Base-by-base conservation (phyloP, 2,888 invertebrate genomes). In the Terebella lapidaria region DNA sequence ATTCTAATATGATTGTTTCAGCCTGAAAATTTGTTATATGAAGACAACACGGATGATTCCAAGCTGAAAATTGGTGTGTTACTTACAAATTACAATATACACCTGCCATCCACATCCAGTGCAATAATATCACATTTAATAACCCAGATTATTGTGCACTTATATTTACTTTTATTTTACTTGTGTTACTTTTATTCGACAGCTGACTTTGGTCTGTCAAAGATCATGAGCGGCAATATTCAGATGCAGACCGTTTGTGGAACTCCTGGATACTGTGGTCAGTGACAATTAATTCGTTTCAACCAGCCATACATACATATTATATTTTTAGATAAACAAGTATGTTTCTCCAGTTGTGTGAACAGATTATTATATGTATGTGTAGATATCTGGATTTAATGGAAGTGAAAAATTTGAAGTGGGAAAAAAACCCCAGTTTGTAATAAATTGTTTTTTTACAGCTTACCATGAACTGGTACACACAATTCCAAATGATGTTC, bases 121-220 rank as follows among this genome's bases (percentile, higher is more conserved):
- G n/a, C n/a, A n/a, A n/a, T n/a, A n/a, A n/a, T n/a, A n/a, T n/a
- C n/a, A n/a, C n/a, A n/a, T n/a, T n/a, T n/a, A n/a, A n/a, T n/a
- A n/a, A n/a, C n/a, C n/a, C n/a, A n/a, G n/a, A n/a, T n/a, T n/a
- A n/a, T n/a, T n/a, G n/a, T n/a, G n/a, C n/a, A n/a, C n/a, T n/a
- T n/a, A n/a, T n/a, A n/a, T n/a, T n/a, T n/a, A n/a, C n/a, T n/a
- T n/a, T n/a, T n/a, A n/a, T n/a, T n/a, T n/a, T n/a, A n/a, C n/a
- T n/a, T n/a, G n/a, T 35, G n/a, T 35, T 35, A 35, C 10, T n/a
- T 15, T 35, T 15, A 35, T n/a, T 15, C 70, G 72, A 30, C 67
- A 79, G 79, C 83, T 60, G 84, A 84, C 69, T 83, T 83, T 71
- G 83, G 83, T n/a, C 75, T 84, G 57, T 80, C 83, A 20, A 81